A percentile compares a stretch with the other conserved stretches of the same genome.
Evolutionary conservation across 2,888 invertebrate species (phyloP).

Genomic region (Eueremaeus valkanovi): DNA sequence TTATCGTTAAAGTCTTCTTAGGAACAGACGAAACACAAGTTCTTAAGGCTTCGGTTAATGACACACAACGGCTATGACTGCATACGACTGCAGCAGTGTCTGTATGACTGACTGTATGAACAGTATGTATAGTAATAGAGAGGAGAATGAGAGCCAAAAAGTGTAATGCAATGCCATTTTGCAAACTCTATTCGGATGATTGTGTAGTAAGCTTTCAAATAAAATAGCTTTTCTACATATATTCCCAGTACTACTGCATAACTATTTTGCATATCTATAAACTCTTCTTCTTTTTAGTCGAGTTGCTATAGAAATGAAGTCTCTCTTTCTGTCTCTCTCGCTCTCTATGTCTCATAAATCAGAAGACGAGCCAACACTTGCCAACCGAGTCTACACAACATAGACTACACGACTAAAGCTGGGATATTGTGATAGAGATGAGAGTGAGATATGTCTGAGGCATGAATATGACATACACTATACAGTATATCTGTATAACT

Average conservation of each 20-base stretch:
- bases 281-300: slow-evolving; percentile 16
- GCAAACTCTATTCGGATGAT: background rate
- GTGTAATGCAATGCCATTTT: slow-evolving; percentile 21
- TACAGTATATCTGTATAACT: background rate
- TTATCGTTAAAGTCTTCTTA: background rate
- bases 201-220: slow-evolving; percentile 24
- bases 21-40: slow-evolving; percentile 9
- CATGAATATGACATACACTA: background rate
- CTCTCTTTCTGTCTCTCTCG: too few relatives aligned
- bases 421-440: background rate
- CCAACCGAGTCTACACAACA: slow-evolving; percentile 11
- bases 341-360: slow-evolving; percentile 26
- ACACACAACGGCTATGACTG: background rate
- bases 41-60: slow-evolving; percentile 3
- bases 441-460: background rate
- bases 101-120: background rate
- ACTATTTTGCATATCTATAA: slow-evolving; percentile 35
- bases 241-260: background rate
- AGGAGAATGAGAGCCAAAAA: too few relatives aligned
- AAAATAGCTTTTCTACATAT: slow-evolving; percentile 14
- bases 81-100: too few relatives aligned
- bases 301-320: slow-evolving; percentile 32
- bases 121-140: background rate
- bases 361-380: background rate
- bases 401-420: background rate